Percentiles rank a stretch among this genome's conserved stretches.
phyloP scores from a whole-genome alignment of 2,888 invertebrate genomes.

The Drosophila phalerata region DNA sequence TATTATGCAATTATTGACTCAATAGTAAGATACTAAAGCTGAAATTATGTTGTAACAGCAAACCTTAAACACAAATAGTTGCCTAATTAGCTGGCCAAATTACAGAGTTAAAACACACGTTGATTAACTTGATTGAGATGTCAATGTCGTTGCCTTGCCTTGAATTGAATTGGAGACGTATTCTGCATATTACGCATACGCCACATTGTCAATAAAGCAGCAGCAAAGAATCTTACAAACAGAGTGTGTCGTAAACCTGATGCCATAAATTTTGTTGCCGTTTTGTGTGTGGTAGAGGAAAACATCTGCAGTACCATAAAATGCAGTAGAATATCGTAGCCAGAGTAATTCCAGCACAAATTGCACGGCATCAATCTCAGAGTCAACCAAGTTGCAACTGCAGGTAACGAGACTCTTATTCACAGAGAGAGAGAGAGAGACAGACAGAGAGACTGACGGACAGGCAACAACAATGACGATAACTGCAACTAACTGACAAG shows the following conservation, averaged over 20 bases:
- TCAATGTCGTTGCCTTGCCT: slow-evolving; percentile 36
- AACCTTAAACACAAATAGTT: slow-evolving; percentile 2
- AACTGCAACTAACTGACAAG: slow-evolving; percentile 53
- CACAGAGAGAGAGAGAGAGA: slow-evolving; percentile 25
- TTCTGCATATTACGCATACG: slow-evolving; percentile 52
- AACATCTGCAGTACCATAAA: slow-evolving; percentile 66
- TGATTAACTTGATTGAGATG: slow-evolving; percentile 43
- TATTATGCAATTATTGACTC: slow-evolving; percentile 21
- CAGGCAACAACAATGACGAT: slow-evolving; percentile 21
- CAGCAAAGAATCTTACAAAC: slow-evolving; percentile 29
- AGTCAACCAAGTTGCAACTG: slow-evolving; percentile 39
- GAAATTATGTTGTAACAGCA: slow-evolving; percentile 12
- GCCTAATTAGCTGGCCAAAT: slow-evolving; percentile 20
- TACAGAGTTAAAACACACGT: slow-evolving; percentile 11
- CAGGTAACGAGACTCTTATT: slow-evolving; percentile 63
- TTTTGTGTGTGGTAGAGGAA: slow-evolving; percentile 48
- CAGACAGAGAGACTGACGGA: slow-evolving; percentile 14
- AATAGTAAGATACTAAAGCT: slow-evolving; percentile 4
- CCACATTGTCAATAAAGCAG: slow-evolving; percentile 23
- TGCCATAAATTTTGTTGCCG: slow-evolving; percentile 66
- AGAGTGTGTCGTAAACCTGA: slow-evolving; percentile 48
- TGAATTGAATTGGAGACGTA: slow-evolving; percentile 21
- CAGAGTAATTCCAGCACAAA: slow-evolving; percentile 70
- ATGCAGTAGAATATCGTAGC: slow-evolving; percentile 63
- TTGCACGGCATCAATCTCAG: slow-evolving; percentile 76